These are phyloP conservation scores for Arion vulgaris DNA, from an alignment of 1,140 invertebrate genomes.

Conservation along the genomic window DNA sequence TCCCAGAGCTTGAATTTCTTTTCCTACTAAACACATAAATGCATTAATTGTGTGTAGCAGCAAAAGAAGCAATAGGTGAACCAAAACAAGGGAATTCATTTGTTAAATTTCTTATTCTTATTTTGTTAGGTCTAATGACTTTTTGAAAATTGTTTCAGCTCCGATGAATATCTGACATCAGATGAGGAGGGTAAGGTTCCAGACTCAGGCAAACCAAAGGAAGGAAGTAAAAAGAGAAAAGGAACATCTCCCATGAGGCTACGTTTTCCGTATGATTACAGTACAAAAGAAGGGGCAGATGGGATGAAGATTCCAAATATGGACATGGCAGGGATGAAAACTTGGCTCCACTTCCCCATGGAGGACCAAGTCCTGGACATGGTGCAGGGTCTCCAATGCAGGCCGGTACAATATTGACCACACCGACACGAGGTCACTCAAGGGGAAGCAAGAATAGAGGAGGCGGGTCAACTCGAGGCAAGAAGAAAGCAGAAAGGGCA, in stretches of 20 bases:
- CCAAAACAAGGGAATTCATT: too few relatives aligned
- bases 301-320: slow-evolving; percentile 20
- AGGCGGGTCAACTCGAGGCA: background rate
- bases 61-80: too few relatives aligned
- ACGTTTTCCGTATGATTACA: slow-evolving; percentile 37
- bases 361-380: slow-evolving; percentile 2
- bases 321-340: slow-evolving; percentile 33
- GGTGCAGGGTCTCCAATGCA: background rate
- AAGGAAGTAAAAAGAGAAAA: slow-evolving; percentile 39
- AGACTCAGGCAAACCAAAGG: slow-evolving; percentile 29
- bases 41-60: too few relatives aligned
- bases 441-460: slow-evolving; percentile 36
- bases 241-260: slow-evolving; percentile 35
- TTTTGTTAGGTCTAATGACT: background rate
- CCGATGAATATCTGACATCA: slow-evolving; percentile 38
- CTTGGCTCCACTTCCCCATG: slow-evolving; percentile 31
- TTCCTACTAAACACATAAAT: too few relatives aligned
- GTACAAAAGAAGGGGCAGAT: slow-evolving; percentile 4
- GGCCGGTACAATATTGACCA: slow-evolving; percentile 27
- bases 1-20: too few relatives aligned
- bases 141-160: slow-evolving; percentile 9
- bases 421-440: slow-evolving; percentile 21
- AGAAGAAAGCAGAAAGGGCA: slow-evolving; percentile 29
- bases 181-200: slow-evolving; percentile 33
- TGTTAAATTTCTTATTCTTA: background rate